These are phyloP conservation scores for Paralvinella palmiformis DNA, from an alignment of 1,140 invertebrate genomes.

Conservation along the genomic window DNA sequence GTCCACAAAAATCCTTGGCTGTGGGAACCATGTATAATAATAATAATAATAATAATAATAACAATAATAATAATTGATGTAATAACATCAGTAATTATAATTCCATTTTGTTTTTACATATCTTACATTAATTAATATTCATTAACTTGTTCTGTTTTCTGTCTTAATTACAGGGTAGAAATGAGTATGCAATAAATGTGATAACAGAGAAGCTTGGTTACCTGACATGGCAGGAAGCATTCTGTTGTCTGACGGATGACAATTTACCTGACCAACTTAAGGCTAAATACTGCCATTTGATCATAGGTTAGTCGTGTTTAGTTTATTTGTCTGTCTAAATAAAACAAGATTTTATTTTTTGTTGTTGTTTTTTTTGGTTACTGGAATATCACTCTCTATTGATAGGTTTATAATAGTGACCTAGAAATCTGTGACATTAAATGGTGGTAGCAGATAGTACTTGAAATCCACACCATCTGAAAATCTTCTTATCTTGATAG, in stretches of 20 bases:
- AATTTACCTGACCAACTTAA: slow-evolving; percentile 42
- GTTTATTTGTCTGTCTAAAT: not conserved
- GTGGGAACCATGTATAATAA: no score
- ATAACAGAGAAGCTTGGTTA: slow-evolving; percentile 44
- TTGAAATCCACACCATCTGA: no score
- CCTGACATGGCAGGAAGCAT: slow-evolving; percentile 47
- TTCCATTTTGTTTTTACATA: not conserved
- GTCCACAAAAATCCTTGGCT: no score
- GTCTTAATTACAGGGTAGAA: slow-evolving; percentile 35
- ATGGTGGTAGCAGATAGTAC: no score
- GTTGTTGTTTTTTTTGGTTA: slow-evolving; percentile 2
- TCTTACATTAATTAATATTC: not conserved
- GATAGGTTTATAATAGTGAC: no score
- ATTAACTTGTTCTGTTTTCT: not conserved
- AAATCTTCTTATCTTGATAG: no score
- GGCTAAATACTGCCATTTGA: slow-evolving; percentile 45
- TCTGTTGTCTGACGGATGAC: slow-evolving; percentile 37
- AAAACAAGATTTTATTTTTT: not conserved
- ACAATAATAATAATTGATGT: no score
- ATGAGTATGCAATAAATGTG: slow-evolving; percentile 40
- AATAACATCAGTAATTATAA: no score
- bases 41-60: no score
- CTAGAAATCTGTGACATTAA: no score
- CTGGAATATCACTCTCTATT: no score
- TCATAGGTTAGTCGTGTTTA: slow-evolving; percentile 33